Evolutionary conservation across 2,888 invertebrate species (phyloP).

Genomic region (Xylophagus ater): DNA sequence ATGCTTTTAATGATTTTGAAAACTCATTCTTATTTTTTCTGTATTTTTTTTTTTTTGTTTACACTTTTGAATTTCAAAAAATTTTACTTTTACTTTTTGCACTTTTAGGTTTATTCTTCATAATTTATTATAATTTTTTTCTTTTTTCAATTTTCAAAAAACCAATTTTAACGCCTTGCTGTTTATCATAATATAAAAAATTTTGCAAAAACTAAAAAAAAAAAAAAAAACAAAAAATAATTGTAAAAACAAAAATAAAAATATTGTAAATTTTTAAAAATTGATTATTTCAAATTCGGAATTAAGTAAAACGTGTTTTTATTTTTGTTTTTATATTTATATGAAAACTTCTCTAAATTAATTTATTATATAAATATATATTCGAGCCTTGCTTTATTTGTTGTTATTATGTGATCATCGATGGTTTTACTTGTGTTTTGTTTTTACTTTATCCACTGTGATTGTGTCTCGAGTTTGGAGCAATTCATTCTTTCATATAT

Average conservation of each 20-base stretch:
- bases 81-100: conserved; percentile 9
- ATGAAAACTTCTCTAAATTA: neutral
- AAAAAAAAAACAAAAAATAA: too few relatives aligned
- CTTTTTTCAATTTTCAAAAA: too few relatives aligned
- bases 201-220: too few relatives aligned
- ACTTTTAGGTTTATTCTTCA: too few relatives aligned
- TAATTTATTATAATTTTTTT: too few relatives aligned
- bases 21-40: conserved; percentile 2
- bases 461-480: neutral
- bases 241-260: too few relatives aligned
- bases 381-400: conserved; percentile 23
- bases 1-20: conserved; percentile 5
- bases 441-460: conserved; percentile 4
- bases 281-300: too few relatives aligned
- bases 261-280: too few relatives aligned
- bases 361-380: conserved; percentile 13
- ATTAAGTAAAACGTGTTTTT: too few relatives aligned
- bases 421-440: conserved; percentile 9
- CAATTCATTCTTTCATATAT: conserved; percentile 3
- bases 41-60: conserved; percentile 7
- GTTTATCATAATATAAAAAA: too few relatives aligned
- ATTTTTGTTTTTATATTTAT: neutral
- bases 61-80: too few relatives aligned
- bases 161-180: too few relatives aligned
- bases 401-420: conserved; percentile 14